phyloP scores from a whole-genome alignment of 1,140 invertebrate genomes.

The Pinna nobilis region DNA sequence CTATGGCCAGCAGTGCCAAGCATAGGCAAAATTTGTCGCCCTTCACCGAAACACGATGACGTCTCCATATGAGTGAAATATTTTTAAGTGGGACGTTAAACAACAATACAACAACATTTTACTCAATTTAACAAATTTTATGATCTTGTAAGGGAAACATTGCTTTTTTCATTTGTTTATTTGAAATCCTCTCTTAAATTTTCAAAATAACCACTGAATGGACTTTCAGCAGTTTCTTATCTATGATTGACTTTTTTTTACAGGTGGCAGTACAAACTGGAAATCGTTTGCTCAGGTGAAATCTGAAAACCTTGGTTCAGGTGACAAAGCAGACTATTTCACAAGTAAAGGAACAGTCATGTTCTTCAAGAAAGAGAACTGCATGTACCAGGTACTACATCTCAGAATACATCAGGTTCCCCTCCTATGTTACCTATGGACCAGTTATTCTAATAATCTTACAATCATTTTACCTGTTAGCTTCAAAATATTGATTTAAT shows the following conservation, averaged over 20 bases:
- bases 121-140: neutral
- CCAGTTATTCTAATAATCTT: too few species aligned
- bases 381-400: slow-evolving; percentile 81
- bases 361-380: slow-evolving; percentile 85
- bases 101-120: too few species aligned
- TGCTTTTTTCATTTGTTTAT: slow-evolving; percentile 79
- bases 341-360: slow-evolving; percentile 82
- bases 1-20: too few species aligned
- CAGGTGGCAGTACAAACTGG: slow-evolving; percentile 72
- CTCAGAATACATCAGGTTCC: neutral
- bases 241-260: neutral
- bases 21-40: too few species aligned
- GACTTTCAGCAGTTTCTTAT: slow-evolving; percentile 66
- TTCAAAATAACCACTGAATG: slow-evolving; percentile 78
- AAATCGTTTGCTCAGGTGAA: slow-evolving; percentile 85
- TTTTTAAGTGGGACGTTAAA: too few species aligned
- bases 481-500: neutral
- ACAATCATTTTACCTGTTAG: too few species aligned
- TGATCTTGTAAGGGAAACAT: neutral
- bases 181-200: too few species aligned
- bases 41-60: too few species aligned
- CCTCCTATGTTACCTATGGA: neutral
- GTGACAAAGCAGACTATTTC: slow-evolving; percentile 89
- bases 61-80: too few species aligned
- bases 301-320: slow-evolving; percentile 73